Evolutionary conservation across 2,888 invertebrate genomes (phyloP), one percentile per base, ranked within the genome.

Genomic region (Sinodicranocentrus sp.): DNA sequence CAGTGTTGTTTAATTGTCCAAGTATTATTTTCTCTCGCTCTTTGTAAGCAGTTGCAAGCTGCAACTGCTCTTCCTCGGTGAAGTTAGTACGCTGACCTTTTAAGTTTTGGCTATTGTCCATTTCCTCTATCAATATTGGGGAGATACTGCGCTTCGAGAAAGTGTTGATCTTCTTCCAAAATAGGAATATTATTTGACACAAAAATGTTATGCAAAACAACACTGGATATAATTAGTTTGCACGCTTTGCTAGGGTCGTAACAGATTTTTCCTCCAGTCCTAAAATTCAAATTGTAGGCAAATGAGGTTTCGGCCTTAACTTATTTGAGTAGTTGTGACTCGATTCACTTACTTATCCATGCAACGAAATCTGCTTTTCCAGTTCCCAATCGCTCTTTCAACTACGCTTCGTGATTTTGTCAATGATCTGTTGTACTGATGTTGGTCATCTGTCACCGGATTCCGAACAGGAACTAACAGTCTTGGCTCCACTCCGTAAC

Each of bases 331-430:
- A 3, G 65, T 23, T 44, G 43, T 44, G 8, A 73, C 61, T 73
- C 52, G 52, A 52, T 13, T 17, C 10, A 65, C 43, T n/a, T 39
- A 76, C 63, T 25, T 33, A 25, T 76, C 23, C 67, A 76, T 76
- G 15, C 17, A 76, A 8, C 78, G 72, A 39, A 77, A 77, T 1
- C 68, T 28, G 23, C 57, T 33, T 26, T 82, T 82, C 77, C 77
- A 82, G 5, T 67, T 63, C 2, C 85, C 85, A 0, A 84, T 84
- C 1, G 76, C 70, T 33, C 80, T 21, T n/a, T 84, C 84, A 2
- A 84, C 79, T n/a, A 76, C 33, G 28, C 70, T 73, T 65, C 84
- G 67, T 0, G 75, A 75, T 59, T 61, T 76, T 25, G 13, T 67
- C 1, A 70, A 25, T 1, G 33, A 17, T 10, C 13, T 28, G 25